phyloP scores from a whole-genome alignment of 2,888 invertebrate genomes.

The Zelleria hepariella region DNA sequence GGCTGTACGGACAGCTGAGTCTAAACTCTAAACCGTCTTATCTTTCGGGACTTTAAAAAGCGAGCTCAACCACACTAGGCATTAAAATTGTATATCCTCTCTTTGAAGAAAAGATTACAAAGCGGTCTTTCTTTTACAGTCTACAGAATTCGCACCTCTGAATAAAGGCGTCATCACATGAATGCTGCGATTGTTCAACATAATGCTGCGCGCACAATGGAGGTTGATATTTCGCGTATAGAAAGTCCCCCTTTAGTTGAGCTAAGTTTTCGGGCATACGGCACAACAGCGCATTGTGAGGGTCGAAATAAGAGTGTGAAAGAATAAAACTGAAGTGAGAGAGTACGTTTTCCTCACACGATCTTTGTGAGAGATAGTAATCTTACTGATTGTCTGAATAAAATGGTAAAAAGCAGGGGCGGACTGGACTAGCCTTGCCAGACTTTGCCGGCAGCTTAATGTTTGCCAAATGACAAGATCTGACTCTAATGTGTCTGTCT shows the following conservation, averaged over 20 bases:
- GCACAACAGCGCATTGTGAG: slow-evolving; percentile 45
- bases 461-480: no score
- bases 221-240: slow-evolving; percentile 57
- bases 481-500: no score
- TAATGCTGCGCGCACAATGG: slow-evolving; percentile 61
- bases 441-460: no score
- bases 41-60: no score
- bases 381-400: not conserved
- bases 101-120: not conserved
- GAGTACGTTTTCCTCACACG: slow-evolving; percentile 28
- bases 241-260: slow-evolving; percentile 58
- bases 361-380: not conserved
- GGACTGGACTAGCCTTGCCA: not conserved
- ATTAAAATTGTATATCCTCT: not conserved
- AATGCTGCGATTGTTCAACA: slow-evolving; percentile 57
- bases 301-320: not conserved
- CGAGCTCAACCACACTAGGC: no score
- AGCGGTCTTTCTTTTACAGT: not conserved
- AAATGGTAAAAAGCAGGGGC: not conserved
- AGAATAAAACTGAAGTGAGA: slow-evolving; percentile 2
- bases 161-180: slow-evolving; percentile 55
- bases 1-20: no score
- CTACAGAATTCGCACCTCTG: slow-evolving; percentile 51
- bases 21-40: no score
- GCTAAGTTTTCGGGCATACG: no score